Base-by-base conservation (phyloP, 2,113 vertebrate species). In the Odocoileus hemionus region DNA sequence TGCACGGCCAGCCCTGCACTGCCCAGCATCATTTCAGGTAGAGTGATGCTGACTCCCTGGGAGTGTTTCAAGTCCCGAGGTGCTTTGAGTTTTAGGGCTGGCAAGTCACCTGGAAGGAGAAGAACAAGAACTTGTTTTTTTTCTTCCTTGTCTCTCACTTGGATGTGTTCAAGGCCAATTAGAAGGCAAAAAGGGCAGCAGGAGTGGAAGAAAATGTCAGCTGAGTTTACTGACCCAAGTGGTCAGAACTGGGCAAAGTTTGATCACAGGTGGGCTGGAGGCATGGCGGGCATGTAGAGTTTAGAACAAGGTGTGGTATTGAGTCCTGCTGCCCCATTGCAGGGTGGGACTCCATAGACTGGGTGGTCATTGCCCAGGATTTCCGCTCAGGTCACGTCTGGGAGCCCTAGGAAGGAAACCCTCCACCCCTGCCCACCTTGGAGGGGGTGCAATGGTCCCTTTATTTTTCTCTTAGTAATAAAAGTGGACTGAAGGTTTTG, bases 1-100 rank as follows among this genome's bases (percentile, higher is more conserved):
- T 16, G 5, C 12, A 1, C 0, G 26, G 47, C 47, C 25, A 36
- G 45, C 6, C 6, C n/a, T 2, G 1, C 47, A 83, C 12, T 3
- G 17, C 47, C 64, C n/a, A 54, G 47, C 47, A 13, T 39, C 47
- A 8, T 33, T 28, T 43, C 79, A 33, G 1, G 12, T 15, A 28
- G n/a, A 50, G 60, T 55, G 90, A 25, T 25, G 52, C n/a, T 67
- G 74, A 36, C 47, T 83, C n/a, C 17, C 58, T 14, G 23, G 17
- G n/a, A 8, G 17, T 30, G 28, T 54, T 60, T 14, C 36, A 33
- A 79, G 74, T 15, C 74, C 30, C 3, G 3, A 23, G 70, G 39
- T 43, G 21, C 70, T 76, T 76, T 43, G 36, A 76, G 23, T 45
- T 45, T 78, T 45, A 26, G 74, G 39, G 3, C 25, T 45, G 39